phyloP scores from a whole-genome alignment of 2,888 invertebrate species.

The Physocephala rufipes region DNA sequence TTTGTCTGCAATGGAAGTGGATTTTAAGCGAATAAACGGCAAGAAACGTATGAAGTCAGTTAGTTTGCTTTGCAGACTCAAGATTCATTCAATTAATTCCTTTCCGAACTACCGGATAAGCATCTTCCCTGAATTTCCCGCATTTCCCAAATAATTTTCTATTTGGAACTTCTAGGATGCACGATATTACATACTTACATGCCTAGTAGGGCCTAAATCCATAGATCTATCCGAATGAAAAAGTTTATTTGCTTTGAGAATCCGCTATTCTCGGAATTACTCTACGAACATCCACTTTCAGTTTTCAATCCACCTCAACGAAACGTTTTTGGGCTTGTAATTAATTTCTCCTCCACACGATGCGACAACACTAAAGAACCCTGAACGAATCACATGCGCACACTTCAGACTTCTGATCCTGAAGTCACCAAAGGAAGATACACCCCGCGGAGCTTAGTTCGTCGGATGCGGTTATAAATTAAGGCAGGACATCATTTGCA shows the following conservation, averaged over 20 bases:
- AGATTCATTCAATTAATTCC: no score
- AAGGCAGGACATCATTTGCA: slow-evolving; percentile 63
- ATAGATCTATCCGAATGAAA: no score
- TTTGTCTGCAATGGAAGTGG: no score
- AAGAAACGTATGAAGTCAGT: no score
- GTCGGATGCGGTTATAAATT: slow-evolving; percentile 64
- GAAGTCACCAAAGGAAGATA: slow-evolving; percentile 27
- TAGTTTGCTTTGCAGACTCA: no score
- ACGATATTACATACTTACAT: no score
- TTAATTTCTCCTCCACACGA: slow-evolving; percentile 56
- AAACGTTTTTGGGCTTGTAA: slow-evolving; percentile 57
- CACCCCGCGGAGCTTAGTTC: slow-evolving; percentile 58
- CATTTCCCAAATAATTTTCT: no score
- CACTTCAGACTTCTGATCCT: slow-evolving; percentile 27
- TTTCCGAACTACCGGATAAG: no score
- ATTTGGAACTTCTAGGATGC: no score
- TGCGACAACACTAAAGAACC: slow-evolving; percentile 51
- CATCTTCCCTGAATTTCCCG: no score
- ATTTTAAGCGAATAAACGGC: no score
- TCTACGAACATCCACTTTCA: background rate
- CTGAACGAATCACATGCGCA: slow-evolving; percentile 56
- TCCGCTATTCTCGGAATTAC: background rate
- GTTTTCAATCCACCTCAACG: slow-evolving; percentile 44
- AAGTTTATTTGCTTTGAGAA: background rate
- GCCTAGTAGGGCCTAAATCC: no score